Evolutionary conservation across 2,113 vertebrate genomes (phyloP), one percentile per base, ranked within the genome.

Genomic region (Campylomormyrus numenius): DNA sequence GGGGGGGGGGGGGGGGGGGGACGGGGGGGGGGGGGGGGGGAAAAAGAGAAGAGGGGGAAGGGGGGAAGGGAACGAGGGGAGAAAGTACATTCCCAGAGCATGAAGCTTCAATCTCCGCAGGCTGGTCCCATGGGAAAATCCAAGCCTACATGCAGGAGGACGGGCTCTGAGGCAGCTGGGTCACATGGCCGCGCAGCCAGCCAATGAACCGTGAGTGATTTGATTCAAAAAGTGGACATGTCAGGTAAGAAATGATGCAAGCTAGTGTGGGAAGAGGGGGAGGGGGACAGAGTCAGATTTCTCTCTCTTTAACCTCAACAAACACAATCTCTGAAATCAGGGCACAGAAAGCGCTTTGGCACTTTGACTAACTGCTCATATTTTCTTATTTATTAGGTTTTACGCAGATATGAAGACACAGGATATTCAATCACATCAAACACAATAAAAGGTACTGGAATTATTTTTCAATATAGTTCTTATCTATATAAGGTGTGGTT

Each of bases 111-210:
- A 58, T 80, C 91, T 92, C 93, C 91, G 91, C 92, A 92, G 91
- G 94, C 92, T 91, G 95, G 95, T 96, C 95, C 95, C 96, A 96
- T 96, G 96, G 96, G 96, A 96, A 96, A 96, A 96, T 94, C 93
- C 93, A 92, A 89, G 89, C 92, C 91, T 92, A 93, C 92, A 93
- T 92, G 93, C 89, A 93, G 93, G 93, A 93, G 93, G 94, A 89
- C 91, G 92, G 91, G 83, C 94, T 93, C 91, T 90, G 46, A 91
- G 89, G 90, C 87, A 77, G 88, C 93, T 92, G 66, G 92, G 94
- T 96, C 95, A 96, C 94, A 91, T 96, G 95, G 92, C 88, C 88
- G 6, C 80, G 77, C 89, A 53, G 84, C 83, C 70, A 92, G 89
- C 95, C 95, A 96, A 95, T 96, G 89, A 92, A 90, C 88, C 39